Conservation (phyloP, 2,888 invertebrate genomes). For the Marronus borbonicus region DNA sequence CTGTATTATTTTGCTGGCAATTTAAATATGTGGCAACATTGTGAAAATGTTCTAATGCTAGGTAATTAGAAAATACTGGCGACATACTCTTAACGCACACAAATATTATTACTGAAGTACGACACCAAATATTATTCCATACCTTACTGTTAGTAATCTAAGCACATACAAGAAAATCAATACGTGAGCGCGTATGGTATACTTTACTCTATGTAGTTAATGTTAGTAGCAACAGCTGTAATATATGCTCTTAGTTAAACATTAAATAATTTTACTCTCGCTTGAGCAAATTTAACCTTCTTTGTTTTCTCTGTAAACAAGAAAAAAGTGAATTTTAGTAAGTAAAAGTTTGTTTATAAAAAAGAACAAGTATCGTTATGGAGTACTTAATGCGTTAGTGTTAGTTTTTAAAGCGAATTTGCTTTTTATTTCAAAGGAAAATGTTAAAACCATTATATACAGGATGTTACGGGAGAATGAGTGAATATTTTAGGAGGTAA, state of each 20-base stretch:
- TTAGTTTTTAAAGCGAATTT: too few relatives aligned
- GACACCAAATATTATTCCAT: constrained; percentile 8
- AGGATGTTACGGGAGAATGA: too few relatives aligned
- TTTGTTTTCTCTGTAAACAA: constrained; percentile 15
- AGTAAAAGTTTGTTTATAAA: constrained; percentile 17
- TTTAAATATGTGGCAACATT: too few relatives aligned
- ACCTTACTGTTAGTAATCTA: neutral
- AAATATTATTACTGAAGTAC: neutral
- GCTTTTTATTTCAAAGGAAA: too few relatives aligned
- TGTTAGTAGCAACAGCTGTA: constrained; percentile 17
- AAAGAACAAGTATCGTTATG: too few relatives aligned
- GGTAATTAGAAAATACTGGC: too few relatives aligned
- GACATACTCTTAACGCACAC: too few relatives aligned
- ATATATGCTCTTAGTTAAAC: neutral
- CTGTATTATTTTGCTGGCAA: too few relatives aligned
- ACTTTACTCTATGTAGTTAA: neutral
- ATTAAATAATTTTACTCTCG: constrained; percentile 32
- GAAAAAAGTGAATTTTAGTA: constrained; percentile 16
- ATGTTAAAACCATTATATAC: too few relatives aligned
- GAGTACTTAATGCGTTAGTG: too few relatives aligned
- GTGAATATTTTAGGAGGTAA: too few relatives aligned
- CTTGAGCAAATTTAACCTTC: constrained; percentile 28
- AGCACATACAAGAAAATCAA: constrained; percentile 32
- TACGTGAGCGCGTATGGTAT: neutral
- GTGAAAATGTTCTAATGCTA: too few relatives aligned